These are phyloP conservation scores for Alloscopus bannaensis DNA, from an alignment of 2,888 invertebrate species.

Conservation along the genomic window DNA sequence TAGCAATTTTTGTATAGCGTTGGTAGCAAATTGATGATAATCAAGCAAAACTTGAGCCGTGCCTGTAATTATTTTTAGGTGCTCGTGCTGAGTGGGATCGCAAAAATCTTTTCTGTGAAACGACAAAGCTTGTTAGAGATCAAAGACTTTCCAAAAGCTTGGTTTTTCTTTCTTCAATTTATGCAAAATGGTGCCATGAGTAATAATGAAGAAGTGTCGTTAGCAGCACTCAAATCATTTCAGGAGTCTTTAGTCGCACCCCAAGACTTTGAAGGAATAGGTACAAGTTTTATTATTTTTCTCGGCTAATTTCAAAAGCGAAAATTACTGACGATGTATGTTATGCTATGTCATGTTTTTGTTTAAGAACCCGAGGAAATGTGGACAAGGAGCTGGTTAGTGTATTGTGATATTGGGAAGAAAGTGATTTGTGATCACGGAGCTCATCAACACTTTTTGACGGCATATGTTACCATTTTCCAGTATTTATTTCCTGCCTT, in stretches of 20 bases:
- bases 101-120: constrained; percentile 94
- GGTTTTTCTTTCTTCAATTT: constrained; percentile 94
- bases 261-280: constrained; percentile 55
- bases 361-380: constrained; percentile 67
- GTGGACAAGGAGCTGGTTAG: constrained; percentile 71
- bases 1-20: constrained; percentile 73
- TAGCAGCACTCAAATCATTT: constrained; percentile 96
- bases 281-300: constrained; percentile 34
- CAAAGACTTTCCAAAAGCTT: constrained; percentile 94
- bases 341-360: neutral
- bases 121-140: constrained; percentile 87
- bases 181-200: constrained; percentile 94
- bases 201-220: constrained; percentile 95
- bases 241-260: constrained; percentile 87
- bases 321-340: neutral
- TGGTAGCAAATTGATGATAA: neutral
- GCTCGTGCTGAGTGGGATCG: constrained; percentile 91
- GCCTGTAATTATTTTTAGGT: constrained; percentile 78
- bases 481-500: constrained; percentile 95
- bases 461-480: constrained; percentile 96
- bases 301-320: neutral
- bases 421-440: constrained; percentile 70
- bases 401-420: constrained; percentile 72
- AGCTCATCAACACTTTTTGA: constrained; percentile 93
- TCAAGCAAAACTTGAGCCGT: too few species aligned